These are phyloP conservation scores for Leucophenga montana DNA, from an alignment of 2,888 invertebrate genomes.

Conservation along the genomic window DNA sequence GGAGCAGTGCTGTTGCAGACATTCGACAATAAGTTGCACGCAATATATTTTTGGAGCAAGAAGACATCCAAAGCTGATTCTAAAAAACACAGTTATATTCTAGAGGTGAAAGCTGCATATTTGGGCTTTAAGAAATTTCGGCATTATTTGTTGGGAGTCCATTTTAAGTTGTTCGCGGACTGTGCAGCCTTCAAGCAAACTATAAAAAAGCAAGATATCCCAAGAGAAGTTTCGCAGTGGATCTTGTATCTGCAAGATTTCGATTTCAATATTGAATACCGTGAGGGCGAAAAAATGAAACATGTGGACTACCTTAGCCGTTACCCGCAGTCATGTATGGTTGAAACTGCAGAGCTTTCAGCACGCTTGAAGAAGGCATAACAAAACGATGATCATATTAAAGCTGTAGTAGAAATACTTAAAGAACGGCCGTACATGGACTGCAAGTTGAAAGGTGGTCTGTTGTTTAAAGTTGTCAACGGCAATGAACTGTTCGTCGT, in stretches of 20 bases:
- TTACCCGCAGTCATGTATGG: too few relatives aligned
- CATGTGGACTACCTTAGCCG: too few relatives aligned
- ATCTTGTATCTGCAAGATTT: slow-evolving; percentile 44
- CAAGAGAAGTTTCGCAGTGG: slow-evolving; percentile 42
- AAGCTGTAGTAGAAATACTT: too few relatives aligned
- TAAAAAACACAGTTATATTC: slow-evolving; percentile 39
- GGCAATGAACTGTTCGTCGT: too few relatives aligned
- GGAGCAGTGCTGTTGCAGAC: slow-evolving; percentile 36
- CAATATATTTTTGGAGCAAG: slow-evolving; percentile 27
- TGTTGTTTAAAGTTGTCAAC: too few relatives aligned
- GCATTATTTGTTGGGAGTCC: slow-evolving; percentile 46
- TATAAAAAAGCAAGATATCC: too few relatives aligned
- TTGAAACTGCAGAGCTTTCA: too few relatives aligned
- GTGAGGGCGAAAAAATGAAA: neutral
- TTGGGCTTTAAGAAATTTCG: slow-evolving; percentile 50
- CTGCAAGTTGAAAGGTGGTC: too few relatives aligned
- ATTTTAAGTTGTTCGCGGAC: slow-evolving; percentile 44
- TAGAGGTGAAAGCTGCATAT: slow-evolving; percentile 51
- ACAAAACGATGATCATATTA: neutral
- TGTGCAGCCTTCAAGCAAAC: slow-evolving; percentile 44
- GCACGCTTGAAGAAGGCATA: neutral
- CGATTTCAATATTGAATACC: slow-evolving; percentile 29
- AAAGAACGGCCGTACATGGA: too few relatives aligned
- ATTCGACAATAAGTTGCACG: slow-evolving; percentile 24
- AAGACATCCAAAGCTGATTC: slow-evolving; percentile 7